Conservation (phyloP, 2,888 invertebrate genomes). For the Megalurothrips usitatus region DNA sequence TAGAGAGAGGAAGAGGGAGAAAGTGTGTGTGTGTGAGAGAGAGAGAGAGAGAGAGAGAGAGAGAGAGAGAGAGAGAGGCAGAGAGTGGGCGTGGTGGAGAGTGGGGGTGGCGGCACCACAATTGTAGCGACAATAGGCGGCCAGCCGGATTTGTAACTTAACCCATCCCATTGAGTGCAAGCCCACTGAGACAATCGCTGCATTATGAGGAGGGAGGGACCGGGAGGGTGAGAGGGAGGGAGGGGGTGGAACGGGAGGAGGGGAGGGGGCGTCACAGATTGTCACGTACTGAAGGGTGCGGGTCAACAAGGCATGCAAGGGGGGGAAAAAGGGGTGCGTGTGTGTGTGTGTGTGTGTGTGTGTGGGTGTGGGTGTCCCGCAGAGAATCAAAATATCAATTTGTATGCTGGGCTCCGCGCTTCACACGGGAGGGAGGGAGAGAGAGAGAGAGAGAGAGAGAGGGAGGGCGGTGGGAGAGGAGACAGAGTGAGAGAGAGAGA, state of each 20-base stretch:
- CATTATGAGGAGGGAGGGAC: constrained; percentile 15
- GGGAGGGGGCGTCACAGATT: too few species aligned
- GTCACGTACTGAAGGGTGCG: constrained; percentile 43
- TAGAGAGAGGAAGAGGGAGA: not conserved
- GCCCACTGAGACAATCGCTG: constrained; percentile 29
- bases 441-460: not conserved
- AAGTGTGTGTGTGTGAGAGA: not conserved
- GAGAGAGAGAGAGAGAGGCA: constrained; percentile 31
- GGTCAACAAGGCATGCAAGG: constrained; percentile 41
- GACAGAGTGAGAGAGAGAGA: not conserved
- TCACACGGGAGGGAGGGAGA: constrained; percentile 37
- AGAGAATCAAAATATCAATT: constrained; percentile 33
- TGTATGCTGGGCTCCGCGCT: constrained; percentile 39
- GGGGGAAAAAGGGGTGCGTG: constrained; percentile 41
- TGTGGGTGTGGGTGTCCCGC: constrained; percentile 40
- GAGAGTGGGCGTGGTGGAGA: constrained; percentile 16
- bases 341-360: constrained; percentile 42
- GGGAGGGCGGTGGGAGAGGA: not conserved
- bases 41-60: not conserved
- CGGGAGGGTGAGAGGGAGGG: too few species aligned
- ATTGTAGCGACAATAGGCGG: constrained; percentile 30
- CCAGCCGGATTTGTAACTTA: not conserved
- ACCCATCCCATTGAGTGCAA: constrained; percentile 33
- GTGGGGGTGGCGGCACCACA: constrained; percentile 32
- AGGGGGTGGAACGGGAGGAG: too few species aligned